Evolutionary conservation across 2,113 vertebrate species (phyloP), one percentile per base, ranked within the genome.

Genomic region (Entomyzon cyanotis): DNA sequence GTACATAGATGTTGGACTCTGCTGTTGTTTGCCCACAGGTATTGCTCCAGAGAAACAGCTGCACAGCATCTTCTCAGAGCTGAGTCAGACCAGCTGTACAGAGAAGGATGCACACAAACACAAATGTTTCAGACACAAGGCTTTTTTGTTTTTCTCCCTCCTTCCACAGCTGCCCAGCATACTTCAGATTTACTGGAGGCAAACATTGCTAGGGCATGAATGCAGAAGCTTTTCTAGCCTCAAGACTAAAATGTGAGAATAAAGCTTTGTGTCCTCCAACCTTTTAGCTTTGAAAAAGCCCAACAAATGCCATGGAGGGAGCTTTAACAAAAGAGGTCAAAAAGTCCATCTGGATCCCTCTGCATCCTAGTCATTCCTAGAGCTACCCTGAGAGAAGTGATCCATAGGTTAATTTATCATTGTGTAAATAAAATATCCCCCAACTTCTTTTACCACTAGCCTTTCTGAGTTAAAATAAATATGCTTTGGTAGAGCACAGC

Each of bases 41-140:
- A 47, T 93, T 56, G 95, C 97, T 97, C 76, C 90, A 75, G 96
- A 97, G 96, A 96, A 98, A 97, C 97, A 98, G 98, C 98, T 98
- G 97, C 93, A 95, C 82, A 90, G 74, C 93, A 93, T 97, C 97
- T 96, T 95, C 95, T 83, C 65, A 52, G 89, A 94, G 82, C 95
- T 93, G 96, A 97, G 90, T 96, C 95, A 97, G 95, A 95, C 96
- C 96, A 98, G 97, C 97, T 98, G 97, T 86, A 78, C 87, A 70
- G 94, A 56, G 82, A 77, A 93, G 71, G 94, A 95, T 91, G 84
- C 62, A 91, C 75, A 96, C 91, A 95, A 96, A 95, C 88, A 93
- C 95, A 96, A 97, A 95, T 76, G 84, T 90, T 97, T 97, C 89
- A 77, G 93, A 94, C 89, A 55, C 82, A 59, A 89, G 83, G 80